A percentile compares a stretch with the other conserved stretches of the same genome.
Conservation (phyloP, 2,113 vertebrate genomes). For the Brachyistius frenatus region DNA sequence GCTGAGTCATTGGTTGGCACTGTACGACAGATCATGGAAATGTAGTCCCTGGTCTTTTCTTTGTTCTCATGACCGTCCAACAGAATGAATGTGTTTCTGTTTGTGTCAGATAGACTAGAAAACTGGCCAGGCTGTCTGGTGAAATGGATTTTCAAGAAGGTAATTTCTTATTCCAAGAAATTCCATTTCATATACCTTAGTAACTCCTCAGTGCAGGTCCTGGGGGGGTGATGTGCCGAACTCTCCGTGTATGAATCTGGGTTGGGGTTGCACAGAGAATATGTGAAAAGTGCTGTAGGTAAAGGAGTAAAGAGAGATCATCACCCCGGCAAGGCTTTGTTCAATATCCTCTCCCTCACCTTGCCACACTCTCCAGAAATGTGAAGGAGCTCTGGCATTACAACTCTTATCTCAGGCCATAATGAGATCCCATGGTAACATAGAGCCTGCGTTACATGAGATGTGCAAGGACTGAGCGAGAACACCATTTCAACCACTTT, state of each 20-base stretch:
- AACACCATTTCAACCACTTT: background rate
- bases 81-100: background rate
- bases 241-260: slow-evolving; percentile 31
- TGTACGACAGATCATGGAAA: background rate
- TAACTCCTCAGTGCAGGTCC: slow-evolving; percentile 32
- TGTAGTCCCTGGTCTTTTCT: background rate
- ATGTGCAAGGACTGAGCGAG: slow-evolving; percentile 4
- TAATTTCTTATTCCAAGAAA: slow-evolving; percentile 44
- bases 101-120: slow-evolving; percentile 13
- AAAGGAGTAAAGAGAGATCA: slow-evolving; percentile 50
- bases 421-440: slow-evolving; percentile 41
- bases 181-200: slow-evolving; percentile 24
- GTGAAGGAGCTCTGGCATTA: slow-evolving; percentile 10
- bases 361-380: slow-evolving; percentile 35
- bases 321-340: slow-evolving; percentile 49
- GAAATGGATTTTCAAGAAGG: slow-evolving; percentile 28
- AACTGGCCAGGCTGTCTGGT: background rate
- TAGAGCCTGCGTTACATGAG: slow-evolving; percentile 16
- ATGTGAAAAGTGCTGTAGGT: slow-evolving; percentile 45
- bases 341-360: slow-evolving; percentile 57
- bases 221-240: slow-evolving; percentile 30
- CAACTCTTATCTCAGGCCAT: slow-evolving; percentile 37
- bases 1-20: background rate
- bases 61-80: background rate
- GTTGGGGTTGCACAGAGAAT: slow-evolving; percentile 22